Evolutionary conservation across 2,797 vertebrate genomes (phyloP).

Genomic region (Platalea minor): DNA sequence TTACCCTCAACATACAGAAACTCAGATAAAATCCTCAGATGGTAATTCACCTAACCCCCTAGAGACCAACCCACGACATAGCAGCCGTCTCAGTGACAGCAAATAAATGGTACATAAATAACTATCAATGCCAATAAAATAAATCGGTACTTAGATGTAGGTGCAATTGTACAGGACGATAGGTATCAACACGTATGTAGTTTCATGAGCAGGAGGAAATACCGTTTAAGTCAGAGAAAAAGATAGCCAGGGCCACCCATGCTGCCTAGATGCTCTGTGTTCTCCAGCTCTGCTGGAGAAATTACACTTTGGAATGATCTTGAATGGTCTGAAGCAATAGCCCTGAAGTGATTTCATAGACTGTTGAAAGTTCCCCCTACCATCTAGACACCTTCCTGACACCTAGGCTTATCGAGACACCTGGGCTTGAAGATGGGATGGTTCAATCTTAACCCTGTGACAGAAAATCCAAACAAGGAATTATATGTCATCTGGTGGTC

Average conservation of each 20-base stretch:
- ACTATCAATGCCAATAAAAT: not conserved
- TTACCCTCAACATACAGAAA: constrained; percentile 34
- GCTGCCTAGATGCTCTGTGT: not conserved
- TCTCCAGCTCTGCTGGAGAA: not conserved
- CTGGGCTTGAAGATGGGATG: not conserved
- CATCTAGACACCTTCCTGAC: not conserved
- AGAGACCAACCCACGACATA: not conserved
- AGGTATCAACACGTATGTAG: not conserved
- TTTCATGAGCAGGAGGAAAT: not conserved
- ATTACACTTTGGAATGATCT: not conserved
- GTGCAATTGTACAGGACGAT: not conserved
- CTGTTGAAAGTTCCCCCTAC: not conserved
- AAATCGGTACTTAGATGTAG: not conserved
- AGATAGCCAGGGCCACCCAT: not conserved
- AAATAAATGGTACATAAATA: not conserved
- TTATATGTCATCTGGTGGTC: not conserved
- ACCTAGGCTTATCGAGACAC: not conserved
- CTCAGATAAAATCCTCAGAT: constrained; percentile 11
- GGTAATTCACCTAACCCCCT: not conserved
- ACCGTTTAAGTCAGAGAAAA: not conserved
- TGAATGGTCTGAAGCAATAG: not conserved
- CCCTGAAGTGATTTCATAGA: not conserved
- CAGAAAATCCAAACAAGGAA: not conserved
- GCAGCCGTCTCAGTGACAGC: not conserved
- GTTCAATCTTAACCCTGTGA: not conserved